A percentile compares a stretch with the other conserved stretches of the same genome.
Conservation (phyloP, 2,888 invertebrate species). For the Polymixis flavicincta region DNA sequence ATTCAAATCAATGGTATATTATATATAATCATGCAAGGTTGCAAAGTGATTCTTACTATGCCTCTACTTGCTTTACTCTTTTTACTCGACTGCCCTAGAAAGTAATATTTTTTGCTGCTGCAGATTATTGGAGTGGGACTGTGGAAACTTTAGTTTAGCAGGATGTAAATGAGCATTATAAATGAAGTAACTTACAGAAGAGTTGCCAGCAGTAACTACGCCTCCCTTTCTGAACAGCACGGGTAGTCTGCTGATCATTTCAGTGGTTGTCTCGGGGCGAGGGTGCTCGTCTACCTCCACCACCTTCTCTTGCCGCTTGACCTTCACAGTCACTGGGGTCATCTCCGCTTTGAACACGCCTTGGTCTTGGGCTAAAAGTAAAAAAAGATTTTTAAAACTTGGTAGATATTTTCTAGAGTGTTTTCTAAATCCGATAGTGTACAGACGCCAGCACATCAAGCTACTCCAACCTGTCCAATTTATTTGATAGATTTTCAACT, state of each 20-base stretch:
- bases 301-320: conserved; percentile 94
- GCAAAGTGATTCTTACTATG: no score
- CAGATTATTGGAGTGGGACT: neutral
- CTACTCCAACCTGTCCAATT: no score
- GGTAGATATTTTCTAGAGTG: neutral
- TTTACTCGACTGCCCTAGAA: no score
- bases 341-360: conserved; percentile 97
- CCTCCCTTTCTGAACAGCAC: conserved; percentile 98
- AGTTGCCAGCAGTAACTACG: conserved; percentile 98
- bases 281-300: conserved; percentile 98
- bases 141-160: neutral
- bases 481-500: no score
- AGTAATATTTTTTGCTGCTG: neutral
- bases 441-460: no score
- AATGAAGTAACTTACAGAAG: conserved; percentile 92
- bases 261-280: conserved; percentile 95
- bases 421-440: neutral
- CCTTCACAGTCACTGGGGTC: conserved; percentile 95
- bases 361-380: conserved; percentile 93
- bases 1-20: neutral
- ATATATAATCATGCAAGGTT: conserved; percentile 1
- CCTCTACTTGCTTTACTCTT: neutral
- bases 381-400: neutral
- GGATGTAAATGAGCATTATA: no score
- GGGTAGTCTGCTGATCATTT: conserved; percentile 95